Conservation (phyloP, 2,113 vertebrate genomes). For the Ariopsis seemanni region DNA sequence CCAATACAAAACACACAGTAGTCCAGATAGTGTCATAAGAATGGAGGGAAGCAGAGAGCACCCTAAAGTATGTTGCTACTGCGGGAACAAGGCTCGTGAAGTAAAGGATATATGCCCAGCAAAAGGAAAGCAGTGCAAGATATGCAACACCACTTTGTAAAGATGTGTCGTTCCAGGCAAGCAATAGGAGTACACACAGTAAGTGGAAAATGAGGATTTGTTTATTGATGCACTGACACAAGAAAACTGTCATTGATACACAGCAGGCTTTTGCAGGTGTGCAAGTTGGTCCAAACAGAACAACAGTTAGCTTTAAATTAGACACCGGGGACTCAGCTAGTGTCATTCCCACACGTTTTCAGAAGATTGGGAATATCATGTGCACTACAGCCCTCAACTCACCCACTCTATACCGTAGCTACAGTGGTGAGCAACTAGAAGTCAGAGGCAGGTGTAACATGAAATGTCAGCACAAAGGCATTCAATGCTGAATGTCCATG, state of each 20-base stretch:
- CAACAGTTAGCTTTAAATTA: slow-evolving; percentile 21
- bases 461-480: slow-evolving; percentile 24
- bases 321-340: slow-evolving; percentile 24
- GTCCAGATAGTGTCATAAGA: no score
- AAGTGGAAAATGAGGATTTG: neutral
- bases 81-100: neutral
- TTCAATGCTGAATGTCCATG: neutral
- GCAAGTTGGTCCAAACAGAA: neutral
- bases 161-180: neutral
- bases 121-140: neutral
- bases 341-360: neutral
- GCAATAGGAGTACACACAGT: neutral
- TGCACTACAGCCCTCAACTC: neutral
- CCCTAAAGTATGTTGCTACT: neutral
- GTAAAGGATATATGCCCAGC: neutral
- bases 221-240: neutral
- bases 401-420: neutral
- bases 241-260: no score
- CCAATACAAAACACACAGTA: no score
- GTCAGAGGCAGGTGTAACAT: slow-evolving; percentile 19
- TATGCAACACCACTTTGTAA: neutral
- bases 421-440: neutral
- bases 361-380: neutral
- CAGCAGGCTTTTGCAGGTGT: slow-evolving; percentile 6
- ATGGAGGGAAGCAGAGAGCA: no score